Evolutionary conservation across 2,888 invertebrate genomes (phyloP), one percentile per base, ranked within the genome.

Genomic region (Sphinx pinastri): DNA sequence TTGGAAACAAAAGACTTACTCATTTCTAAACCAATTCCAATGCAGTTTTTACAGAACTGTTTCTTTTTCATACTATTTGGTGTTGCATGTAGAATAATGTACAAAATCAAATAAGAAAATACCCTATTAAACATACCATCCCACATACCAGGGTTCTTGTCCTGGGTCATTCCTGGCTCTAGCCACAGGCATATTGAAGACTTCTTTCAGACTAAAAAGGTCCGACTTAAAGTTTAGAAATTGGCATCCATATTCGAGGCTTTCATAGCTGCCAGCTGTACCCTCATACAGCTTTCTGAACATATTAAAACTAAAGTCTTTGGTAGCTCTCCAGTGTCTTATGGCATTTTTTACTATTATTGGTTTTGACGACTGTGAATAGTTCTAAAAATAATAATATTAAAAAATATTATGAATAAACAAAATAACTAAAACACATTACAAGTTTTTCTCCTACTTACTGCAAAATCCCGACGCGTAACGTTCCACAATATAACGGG

Each of bases 201-300:
- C 97, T 84, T 98, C 97, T 72, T 95, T 93, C 71, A 98, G 85
- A 45, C 96, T 95, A 78, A 96, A 96, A 79, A 98, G 95, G 87
- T 98, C 96, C 19, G 97, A 97, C 86, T 97, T 96, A 85, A 98
- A 98, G 81, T 97, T 97, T 68, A 98, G 94, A 90, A 98, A 98
- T 84, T 98, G 98, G 79, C 98, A 98, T 78, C 97, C 97, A 74
- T 97, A 96, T 72, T 96, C 96, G 0, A 97, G 94, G 77, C 96
- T 96, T 74, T 96, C 96, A 82, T 97, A 95, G 67, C 97, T 96
- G 67, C 96, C 97, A 0, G 95, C 95, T 63, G 95, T 95, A 68
- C 92, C 89, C 73, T 95, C 95, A 86, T 97, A 97, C 58, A 97
- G 86, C 71, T 95, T 91, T 85, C 96, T 96, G 76, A 97, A 96